Evolutionary conservation across 2,888 invertebrate species (phyloP), one percentile per base, ranked within the genome.

Genomic region (Pachliopta kotzebuea): DNA sequence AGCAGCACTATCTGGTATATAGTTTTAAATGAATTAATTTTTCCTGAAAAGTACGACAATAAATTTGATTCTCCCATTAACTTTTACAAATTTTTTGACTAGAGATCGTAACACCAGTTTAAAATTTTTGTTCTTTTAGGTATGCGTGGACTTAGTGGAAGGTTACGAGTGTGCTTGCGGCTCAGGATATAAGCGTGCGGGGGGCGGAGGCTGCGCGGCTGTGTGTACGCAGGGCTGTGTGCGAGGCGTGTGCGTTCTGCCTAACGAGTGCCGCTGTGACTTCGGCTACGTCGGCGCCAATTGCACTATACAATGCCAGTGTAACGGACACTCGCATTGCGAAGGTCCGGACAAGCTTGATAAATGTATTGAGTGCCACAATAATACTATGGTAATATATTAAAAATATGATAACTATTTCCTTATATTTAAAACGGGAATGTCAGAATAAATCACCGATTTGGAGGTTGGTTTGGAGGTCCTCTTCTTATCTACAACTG

Each of bases 201-300:
- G 93, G 79, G 80, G 92, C 77, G 93, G 92, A 62, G 92, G 91
- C 42, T 97, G 97, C 84, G 93, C 95, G 71, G 96, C 97, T 0
- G 95, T 96, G 75, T 97, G 97, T 85, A 90, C 93, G 29, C 95
- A 96, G 85, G 97, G 97, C 60, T 97, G 97, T 87, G 96, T 97
- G 53, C 94, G 97, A 77, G 98, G 98, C 70, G 93, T 93, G 21
- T 98, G 98, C 82, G 90, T 96, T 23, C 94, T 95, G 75, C 98
- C 98, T 60, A 94, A 97, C 78, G 93, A 94, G 66, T 98, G 98
- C 78, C 93, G 94, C 69, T 98, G 98, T 81, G 95, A 97, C 89
- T 98, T 99, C 88, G 98, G 98, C 65, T 98, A 96, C 85, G 98
- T 98, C 26, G 98, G 98, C 62, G 95, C 95, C 72, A 98, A 98